Conservation (phyloP, 2,113 vertebrate species). For the Lipophrys pholis region DNA sequence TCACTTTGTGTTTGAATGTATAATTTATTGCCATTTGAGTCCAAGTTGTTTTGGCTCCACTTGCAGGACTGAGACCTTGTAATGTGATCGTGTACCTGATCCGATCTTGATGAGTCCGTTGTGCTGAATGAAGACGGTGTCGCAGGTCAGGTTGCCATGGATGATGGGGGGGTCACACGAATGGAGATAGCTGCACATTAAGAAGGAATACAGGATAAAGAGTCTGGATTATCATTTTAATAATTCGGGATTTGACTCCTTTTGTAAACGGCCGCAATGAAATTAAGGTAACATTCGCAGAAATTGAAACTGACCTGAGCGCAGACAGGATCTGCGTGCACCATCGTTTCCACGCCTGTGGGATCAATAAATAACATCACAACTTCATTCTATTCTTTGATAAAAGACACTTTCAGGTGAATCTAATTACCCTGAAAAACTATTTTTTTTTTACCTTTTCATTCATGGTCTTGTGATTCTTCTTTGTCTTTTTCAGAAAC, state of each 20-base stretch:
- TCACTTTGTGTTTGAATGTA: conserved; percentile 10
- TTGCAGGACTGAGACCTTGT: neutral
- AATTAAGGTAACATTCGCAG: neutral
- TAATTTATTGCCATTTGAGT: conserved; percentile 37
- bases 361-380: conserved; percentile 18
- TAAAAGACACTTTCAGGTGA: too few species aligned
- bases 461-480: conserved; percentile 99
- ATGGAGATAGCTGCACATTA: conserved; percentile 69
- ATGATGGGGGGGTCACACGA: conserved; percentile 85
- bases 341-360: conserved; percentile 97
- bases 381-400: too few species aligned
- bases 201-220: conserved; percentile 8
- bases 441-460: conserved; percentile 87
- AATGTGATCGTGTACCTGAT: conserved; percentile 85
- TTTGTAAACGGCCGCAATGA: neutral
- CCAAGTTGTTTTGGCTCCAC: neutral
- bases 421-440: too few species aligned
- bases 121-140: conserved; percentile 99
- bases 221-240: neutral
- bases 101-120: conserved; percentile 99
- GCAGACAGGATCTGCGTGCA: conserved; percentile 98
- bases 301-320: conserved; percentile 87
- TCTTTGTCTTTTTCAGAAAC: conserved; percentile 99
- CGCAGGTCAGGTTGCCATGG: conserved; percentile 92
- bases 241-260: neutral